Percentiles rank a stretch among this genome's conserved stretches.
Conservation (phyloP, 2,888 invertebrate genomes). For the Tridacna crocea region DNA sequence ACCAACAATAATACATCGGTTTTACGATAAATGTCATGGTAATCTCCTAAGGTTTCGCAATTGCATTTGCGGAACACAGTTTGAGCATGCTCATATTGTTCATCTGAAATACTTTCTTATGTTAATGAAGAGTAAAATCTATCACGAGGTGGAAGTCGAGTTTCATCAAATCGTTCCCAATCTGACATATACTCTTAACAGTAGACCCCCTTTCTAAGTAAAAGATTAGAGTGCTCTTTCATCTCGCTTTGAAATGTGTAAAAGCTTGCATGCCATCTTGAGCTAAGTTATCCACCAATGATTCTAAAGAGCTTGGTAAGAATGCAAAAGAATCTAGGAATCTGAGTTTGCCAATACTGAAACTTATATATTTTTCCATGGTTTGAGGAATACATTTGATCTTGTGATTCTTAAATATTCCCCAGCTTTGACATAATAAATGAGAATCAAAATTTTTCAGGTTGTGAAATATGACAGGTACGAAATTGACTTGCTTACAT, state of each 20-base stretch:
- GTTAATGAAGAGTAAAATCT: conserved; percentile 40
- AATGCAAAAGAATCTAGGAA: conserved; percentile 45
- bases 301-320: conserved; percentile 31
- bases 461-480: conserved; percentile 53
- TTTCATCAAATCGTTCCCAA: conserved; percentile 44
- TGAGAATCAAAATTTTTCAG: conserved; percentile 50
- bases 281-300: conserved; percentile 23
- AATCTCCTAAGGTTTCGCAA: conserved; percentile 43
- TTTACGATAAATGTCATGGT: conserved; percentile 47
- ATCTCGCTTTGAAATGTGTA: conserved; percentile 36
- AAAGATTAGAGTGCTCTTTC: conserved; percentile 24
- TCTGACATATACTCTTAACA: conserved; percentile 53
- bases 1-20: conserved; percentile 53
- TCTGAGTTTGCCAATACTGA: conserved; percentile 33
- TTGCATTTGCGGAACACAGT: conserved; percentile 27
- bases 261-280: conserved; percentile 29
- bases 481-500: conserved; percentile 48
- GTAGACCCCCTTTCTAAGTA: conserved; percentile 55
- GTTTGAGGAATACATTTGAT: conserved; percentile 45
- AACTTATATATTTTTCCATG: conserved; percentile 44
- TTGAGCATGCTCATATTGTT: conserved; percentile 44
- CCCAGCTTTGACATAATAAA: conserved; percentile 45
- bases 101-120: conserved; percentile 29
- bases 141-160: conserved; percentile 31
- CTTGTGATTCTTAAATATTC: conserved; percentile 33